A percentile compares a stretch with the other conserved stretches of the same genome.
Evolutionary conservation across 2,113 vertebrate species (phyloP).

Genomic region (Ageneiosus marmoratus): DNA sequence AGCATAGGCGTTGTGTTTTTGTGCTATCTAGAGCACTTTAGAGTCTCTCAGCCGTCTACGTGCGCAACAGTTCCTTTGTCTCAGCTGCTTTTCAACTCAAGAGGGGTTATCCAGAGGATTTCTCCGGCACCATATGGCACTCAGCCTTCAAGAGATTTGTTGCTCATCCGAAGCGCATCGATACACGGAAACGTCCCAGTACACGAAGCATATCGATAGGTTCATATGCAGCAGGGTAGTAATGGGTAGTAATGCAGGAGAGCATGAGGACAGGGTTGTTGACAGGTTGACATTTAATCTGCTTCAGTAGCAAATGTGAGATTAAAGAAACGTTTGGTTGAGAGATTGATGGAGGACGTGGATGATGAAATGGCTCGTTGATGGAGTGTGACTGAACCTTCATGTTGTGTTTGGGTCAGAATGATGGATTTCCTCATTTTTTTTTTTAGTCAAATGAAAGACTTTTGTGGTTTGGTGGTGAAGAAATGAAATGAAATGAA

Average conservation of each 20-base stretch:
- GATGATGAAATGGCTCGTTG: conserved; percentile 14
- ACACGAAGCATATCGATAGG: conserved; percentile 20
- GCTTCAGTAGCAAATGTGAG: conserved; percentile 37
- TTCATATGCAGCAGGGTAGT: conserved; percentile 30
- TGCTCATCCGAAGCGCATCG: conserved; percentile 38
- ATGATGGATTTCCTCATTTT: neutral
- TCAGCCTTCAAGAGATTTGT: conserved; percentile 39
- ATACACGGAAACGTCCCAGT: conserved; percentile 32
- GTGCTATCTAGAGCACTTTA: neutral
- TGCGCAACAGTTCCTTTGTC: neutral
- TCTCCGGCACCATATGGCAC: conserved; percentile 4
- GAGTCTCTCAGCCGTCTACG: neutral
- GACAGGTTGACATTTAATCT: conserved; percentile 55
- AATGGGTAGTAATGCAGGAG: conserved; percentile 22
- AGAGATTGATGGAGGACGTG: conserved; percentile 1
- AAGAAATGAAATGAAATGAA: neutral
- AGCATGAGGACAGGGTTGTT: neutral
- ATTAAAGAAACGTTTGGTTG: conserved; percentile 35
- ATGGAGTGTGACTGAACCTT: neutral
- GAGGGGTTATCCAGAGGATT: neutral
- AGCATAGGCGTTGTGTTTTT: too few relatives aligned
- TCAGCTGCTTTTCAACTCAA: neutral
- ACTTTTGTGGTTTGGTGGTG: neutral
- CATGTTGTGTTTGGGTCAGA: neutral
- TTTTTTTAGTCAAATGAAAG: neutral